Conservation (phyloP, 2,888 invertebrate species). For the Spodoptera littoralis region DNA sequence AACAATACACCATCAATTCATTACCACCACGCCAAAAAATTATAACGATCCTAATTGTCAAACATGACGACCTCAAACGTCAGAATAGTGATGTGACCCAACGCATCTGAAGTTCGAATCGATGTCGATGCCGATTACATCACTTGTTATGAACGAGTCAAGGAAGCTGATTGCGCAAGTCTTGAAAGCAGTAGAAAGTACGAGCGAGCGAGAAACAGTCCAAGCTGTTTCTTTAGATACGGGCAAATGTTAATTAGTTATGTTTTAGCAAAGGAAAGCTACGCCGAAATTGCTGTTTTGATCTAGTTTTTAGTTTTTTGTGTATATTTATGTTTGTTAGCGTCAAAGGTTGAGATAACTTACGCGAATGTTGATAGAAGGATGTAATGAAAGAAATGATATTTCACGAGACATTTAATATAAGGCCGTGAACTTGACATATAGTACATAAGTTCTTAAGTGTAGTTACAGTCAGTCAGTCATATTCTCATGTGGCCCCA, state of each 20-base stretch:
- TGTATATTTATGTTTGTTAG: too few relatives aligned
- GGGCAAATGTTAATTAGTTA: conserved; percentile 46
- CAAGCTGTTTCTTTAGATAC: conserved; percentile 23
- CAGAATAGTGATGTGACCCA: conserved; percentile 43
- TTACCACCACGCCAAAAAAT: too few relatives aligned
- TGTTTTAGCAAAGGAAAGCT: conserved; percentile 21
- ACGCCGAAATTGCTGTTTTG: background rate
- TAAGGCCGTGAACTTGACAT: too few relatives aligned
- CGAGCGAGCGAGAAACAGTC: conserved; percentile 10
- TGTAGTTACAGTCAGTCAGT: too few relatives aligned
- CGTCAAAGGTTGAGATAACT: too few relatives aligned
- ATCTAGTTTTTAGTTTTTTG: background rate
- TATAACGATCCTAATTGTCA: conserved; percentile 2
- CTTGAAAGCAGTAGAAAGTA: conserved; percentile 57
- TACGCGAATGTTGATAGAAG: too few relatives aligned
- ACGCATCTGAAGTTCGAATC: conserved; percentile 39
- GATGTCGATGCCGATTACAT: conserved; percentile 50
- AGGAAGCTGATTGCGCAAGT: conserved; percentile 54
- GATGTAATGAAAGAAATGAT: too few relatives aligned
- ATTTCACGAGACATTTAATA: too few relatives aligned
- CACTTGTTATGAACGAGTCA: conserved; percentile 55
- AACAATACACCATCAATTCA: too few relatives aligned
- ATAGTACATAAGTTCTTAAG: too few relatives aligned
- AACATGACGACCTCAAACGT: conserved; percentile 30
- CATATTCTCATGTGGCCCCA: too few relatives aligned